Percentiles rank a stretch among this genome's conserved stretches.
These are phyloP conservation scores for Parasteatoda tepidariorum DNA, from an alignment of 1,140 invertebrate genomes.

Conservation along the genomic window DNA sequence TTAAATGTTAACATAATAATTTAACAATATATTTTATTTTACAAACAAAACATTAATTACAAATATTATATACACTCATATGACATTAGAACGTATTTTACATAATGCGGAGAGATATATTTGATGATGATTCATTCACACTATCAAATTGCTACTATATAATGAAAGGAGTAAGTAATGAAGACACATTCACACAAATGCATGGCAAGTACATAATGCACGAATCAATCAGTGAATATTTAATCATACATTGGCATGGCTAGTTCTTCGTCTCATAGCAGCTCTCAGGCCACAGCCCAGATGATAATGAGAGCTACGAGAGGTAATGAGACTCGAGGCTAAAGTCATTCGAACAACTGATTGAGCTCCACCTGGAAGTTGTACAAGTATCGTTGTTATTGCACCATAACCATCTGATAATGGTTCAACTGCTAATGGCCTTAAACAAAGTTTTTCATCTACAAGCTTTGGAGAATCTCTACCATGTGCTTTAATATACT, in stretches of 20 bases:
- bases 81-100: not conserved
- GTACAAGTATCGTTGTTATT: slow-evolving; percentile 88
- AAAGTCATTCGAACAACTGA: slow-evolving; percentile 80
- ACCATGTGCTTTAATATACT: slow-evolving; percentile 55
- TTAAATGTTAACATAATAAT: not conserved
- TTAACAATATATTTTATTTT: not conserved
- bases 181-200: no score
- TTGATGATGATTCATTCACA: no score
- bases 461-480: slow-evolving; percentile 63
- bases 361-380: slow-evolving; percentile 82
- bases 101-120: no score
- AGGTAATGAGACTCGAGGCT: slow-evolving; percentile 79
- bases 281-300: slow-evolving; percentile 59
- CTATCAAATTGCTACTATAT: no score
- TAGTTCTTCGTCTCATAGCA: slow-evolving; percentile 62
- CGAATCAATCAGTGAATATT: not conserved
- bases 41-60: not conserved
- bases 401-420: slow-evolving; percentile 88
- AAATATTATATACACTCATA: not conserved
- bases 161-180: no score
- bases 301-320: slow-evolving; percentile 68
- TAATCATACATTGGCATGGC: slow-evolving; percentile 56
- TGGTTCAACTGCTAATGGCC: slow-evolving; percentile 90
- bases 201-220: no score
- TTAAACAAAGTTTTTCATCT: slow-evolving; percentile 72